Conservation (phyloP, 2,797 vertebrate genomes). For the Tympanoctomys barrerae region DNA sequence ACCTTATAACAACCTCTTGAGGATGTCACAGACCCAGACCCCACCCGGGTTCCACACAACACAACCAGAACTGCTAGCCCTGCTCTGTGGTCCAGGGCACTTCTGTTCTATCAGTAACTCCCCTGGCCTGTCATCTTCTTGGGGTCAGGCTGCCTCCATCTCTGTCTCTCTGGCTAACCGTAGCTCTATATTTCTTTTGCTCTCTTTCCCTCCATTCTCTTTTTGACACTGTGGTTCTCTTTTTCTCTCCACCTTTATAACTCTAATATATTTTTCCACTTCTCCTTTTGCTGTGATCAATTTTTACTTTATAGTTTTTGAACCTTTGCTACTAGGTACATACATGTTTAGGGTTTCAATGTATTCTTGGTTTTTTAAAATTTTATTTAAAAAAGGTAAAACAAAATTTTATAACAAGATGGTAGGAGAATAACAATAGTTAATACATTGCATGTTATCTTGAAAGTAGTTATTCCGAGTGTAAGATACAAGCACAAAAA, state of each 20-base stretch:
- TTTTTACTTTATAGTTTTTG: neutral
- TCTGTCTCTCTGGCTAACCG: neutral
- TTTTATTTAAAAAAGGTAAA: too few relatives aligned
- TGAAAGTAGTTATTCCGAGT: too few relatives aligned
- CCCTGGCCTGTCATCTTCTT: neutral
- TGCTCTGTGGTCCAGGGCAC: neutral
- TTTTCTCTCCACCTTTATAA: neutral
- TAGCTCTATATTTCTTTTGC: neutral
- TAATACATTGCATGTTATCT: too few relatives aligned
- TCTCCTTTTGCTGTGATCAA: neutral
- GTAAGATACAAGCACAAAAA: too few relatives aligned
- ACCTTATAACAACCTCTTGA: neutral
- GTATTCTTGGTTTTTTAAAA: conserved; percentile 28
- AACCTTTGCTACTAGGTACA: neutral
- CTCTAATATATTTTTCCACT: neutral
- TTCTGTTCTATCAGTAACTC: conserved; percentile 2
- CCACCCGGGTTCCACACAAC: neutral
- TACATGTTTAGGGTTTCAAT: neutral
- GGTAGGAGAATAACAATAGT: too few relatives aligned
- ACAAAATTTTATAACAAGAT: too few relatives aligned
- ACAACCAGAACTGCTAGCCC: neutral
- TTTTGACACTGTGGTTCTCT: neutral
- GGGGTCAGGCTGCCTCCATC: neutral
- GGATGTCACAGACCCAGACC: neutral
- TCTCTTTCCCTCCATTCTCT: neutral